These are phyloP conservation scores for Atta colombica DNA, from an alignment of 1,140 invertebrate species.

Conservation along the genomic window DNA sequence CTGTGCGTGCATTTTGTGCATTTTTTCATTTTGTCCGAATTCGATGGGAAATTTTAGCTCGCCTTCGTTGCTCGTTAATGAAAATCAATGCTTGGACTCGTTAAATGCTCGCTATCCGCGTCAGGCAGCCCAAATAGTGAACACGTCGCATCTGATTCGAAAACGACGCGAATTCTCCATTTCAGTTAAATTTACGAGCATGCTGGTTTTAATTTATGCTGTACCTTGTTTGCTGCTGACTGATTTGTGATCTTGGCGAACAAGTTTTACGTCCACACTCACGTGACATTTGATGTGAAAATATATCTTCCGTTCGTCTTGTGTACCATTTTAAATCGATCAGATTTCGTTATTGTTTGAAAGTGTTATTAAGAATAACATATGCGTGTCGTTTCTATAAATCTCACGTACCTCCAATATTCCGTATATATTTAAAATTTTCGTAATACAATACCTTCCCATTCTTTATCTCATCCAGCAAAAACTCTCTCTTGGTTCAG, in stretches of 20 bases:
- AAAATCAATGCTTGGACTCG: slow-evolving; percentile 39
- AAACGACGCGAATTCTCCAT: slow-evolving; percentile 20
- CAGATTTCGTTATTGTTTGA: background rate
- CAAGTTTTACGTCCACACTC: slow-evolving; percentile 11
- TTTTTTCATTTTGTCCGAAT: background rate
- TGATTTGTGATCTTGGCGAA: slow-evolving; percentile 43
- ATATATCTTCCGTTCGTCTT: background rate
- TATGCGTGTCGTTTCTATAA: background rate
- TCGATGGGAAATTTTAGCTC: background rate
- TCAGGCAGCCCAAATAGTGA: slow-evolving; percentile 14
- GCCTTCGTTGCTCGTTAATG: slow-evolving; percentile 7
- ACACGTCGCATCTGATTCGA: background rate
- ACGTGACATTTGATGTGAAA: background rate
- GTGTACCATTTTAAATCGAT: background rate
- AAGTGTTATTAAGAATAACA: slow-evolving; percentile 1
- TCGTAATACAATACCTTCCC: background rate
- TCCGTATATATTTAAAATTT: background rate
- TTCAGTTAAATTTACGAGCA: slow-evolving; percentile 28
- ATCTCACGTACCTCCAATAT: background rate
- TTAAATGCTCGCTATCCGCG: background rate
- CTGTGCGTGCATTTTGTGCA: background rate
- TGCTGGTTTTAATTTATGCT: slow-evolving; percentile 20
- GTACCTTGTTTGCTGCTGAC: background rate
- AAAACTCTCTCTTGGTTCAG: background rate
- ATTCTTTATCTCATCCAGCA: background rate